Conservation (phyloP, 2,888 invertebrate species). For the Rhodophaea formosa region DNA sequence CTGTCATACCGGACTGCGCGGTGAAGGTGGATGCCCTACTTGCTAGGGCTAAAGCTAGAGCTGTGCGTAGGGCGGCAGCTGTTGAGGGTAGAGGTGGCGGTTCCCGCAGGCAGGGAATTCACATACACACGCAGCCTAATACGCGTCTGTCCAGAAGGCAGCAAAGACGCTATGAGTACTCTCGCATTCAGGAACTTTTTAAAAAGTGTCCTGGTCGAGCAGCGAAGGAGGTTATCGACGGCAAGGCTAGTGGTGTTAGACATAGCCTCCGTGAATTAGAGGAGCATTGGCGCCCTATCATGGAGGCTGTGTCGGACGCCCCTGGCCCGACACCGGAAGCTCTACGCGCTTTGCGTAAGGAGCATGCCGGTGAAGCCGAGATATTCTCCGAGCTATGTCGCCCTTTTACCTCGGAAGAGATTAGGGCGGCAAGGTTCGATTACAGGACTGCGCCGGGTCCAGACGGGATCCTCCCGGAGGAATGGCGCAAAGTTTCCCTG, state of each 20-base stretch:
- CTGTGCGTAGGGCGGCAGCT: no score
- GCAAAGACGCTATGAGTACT: not conserved
- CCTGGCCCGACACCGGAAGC: not conserved
- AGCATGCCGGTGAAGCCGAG: not conserved
- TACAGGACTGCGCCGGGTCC: not conserved
- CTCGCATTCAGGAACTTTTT: not conserved
- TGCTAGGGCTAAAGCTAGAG: no score
- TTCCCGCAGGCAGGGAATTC: not conserved
- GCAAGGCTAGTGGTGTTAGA: not conserved
- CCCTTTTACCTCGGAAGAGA: not conserved
- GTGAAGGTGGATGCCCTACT: no score
- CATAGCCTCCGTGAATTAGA: not conserved
- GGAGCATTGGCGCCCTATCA: not conserved
- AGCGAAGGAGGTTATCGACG: not conserved
- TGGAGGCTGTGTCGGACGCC: not conserved
- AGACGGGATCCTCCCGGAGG: not conserved
- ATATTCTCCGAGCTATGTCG: no score
- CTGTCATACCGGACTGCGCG: no score
- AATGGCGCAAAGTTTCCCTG: not conserved
- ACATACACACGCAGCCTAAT: not conserved
- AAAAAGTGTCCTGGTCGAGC: not conserved
- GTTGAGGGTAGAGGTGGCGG: not conserved
- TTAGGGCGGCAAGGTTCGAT: not conserved
- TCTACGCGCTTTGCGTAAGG: not conserved
- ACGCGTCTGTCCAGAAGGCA: not conserved